These are phyloP conservation scores for Uropetala carovei DNA, from an alignment of 2,888 invertebrate species.

Conservation along the genomic window DNA sequence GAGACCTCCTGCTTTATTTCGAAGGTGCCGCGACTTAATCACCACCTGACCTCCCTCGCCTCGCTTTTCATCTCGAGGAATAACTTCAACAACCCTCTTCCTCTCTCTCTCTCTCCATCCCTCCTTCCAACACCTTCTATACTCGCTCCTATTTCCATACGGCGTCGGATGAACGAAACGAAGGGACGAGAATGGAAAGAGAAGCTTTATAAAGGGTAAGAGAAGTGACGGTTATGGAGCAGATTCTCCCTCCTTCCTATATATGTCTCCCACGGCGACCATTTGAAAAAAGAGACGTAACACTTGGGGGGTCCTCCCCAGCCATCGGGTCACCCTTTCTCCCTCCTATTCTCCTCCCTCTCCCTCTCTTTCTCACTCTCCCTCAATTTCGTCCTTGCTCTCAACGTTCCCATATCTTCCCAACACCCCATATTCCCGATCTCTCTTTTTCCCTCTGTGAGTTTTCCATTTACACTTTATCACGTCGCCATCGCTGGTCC, in stretches of 20 bases:
- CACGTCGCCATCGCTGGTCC: background rate
- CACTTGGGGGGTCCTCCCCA: background rate
- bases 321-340: background rate
- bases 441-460: background rate
- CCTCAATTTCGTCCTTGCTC: background rate
- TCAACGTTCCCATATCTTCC: too few relatives aligned
- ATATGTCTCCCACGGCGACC: constrained; percentile 24
- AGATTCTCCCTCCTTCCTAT: background rate
- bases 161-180: background rate
- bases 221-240: background rate
- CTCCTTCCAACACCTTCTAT: background rate
- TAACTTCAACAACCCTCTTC: too few relatives aligned
- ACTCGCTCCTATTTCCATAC: background rate
- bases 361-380: background rate
- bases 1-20: too few relatives aligned
- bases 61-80: too few relatives aligned
- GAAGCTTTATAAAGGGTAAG: background rate
- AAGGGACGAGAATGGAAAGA: background rate
- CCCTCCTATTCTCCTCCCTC: background rate
- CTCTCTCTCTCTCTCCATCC: too few relatives aligned
- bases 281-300: constrained; percentile 24
- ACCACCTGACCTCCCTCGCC: too few relatives aligned
- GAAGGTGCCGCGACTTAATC: too few relatives aligned
- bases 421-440: background rate
- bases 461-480: constrained; percentile 28